phyloP scores from a whole-genome alignment of 2,797 vertebrate species.

The Sebastes nivosus region DNA sequence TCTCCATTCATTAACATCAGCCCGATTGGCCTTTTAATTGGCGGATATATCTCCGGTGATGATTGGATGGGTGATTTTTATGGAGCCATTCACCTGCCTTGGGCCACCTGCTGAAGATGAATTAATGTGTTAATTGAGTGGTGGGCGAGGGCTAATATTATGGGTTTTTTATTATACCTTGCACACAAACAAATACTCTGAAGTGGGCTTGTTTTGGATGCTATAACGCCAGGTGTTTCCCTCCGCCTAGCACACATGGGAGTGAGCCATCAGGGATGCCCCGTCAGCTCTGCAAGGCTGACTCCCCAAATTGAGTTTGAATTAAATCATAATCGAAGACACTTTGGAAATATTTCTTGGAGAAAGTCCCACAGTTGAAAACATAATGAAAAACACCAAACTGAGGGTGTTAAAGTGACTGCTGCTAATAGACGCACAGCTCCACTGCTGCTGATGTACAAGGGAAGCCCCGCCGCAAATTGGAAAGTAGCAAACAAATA shows the following conservation, averaged over 20 bases:
- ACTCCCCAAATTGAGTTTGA: conserved; percentile 44
- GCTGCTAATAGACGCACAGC: conserved; percentile 31
- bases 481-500: conserved; percentile 12
- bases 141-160: conserved; percentile 33
- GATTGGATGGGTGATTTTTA: conserved; percentile 30
- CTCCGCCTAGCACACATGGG: conserved; percentile 3
- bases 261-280: conserved; percentile 37
- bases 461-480: conserved; percentile 32
- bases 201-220: conserved; percentile 29
- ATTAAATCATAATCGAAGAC: conserved; percentile 44
- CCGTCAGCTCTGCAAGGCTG: conserved; percentile 19
- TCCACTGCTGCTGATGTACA: neutral
- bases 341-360: conserved; percentile 31
- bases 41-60: conserved; percentile 33
- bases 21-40: conserved; percentile 46
- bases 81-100: conserved; percentile 46
- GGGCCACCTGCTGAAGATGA: conserved; percentile 52
- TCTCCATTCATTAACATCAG: conserved; percentile 36
- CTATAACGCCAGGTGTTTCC: conserved; percentile 46
- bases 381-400: conserved; percentile 23
- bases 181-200: conserved; percentile 48
- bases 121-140: conserved; percentile 53
- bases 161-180: conserved; percentile 27
- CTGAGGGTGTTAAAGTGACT: conserved; percentile 31
- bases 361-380: conserved; percentile 18